Evolutionary conservation across 1,140 invertebrate species (phyloP).

Genomic region (Dolichoris vasculosae): DNA sequence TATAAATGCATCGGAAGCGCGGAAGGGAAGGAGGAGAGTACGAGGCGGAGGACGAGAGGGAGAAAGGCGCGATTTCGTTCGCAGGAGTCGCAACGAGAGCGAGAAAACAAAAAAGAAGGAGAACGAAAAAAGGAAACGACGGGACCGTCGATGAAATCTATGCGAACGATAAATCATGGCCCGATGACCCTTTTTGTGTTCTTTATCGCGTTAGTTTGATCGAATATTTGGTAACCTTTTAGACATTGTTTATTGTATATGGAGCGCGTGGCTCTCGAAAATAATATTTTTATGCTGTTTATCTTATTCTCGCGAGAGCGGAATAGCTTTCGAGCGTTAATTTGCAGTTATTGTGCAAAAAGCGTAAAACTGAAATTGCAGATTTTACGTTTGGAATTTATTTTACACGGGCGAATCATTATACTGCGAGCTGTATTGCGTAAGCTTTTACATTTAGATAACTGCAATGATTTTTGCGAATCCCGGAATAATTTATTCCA

Average conservation of each 20-base stretch:
- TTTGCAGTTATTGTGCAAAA: constrained; percentile 56
- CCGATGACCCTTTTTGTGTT: constrained; percentile 50
- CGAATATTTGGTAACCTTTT: constrained; percentile 53
- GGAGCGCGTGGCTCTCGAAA: not conserved
- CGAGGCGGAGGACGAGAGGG: not conserved
- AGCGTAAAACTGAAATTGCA: constrained; percentile 56
- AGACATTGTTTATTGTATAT: constrained; percentile 53
- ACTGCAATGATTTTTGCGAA: constrained; percentile 51
- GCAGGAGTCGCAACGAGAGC: not conserved
- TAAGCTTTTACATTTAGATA: constrained; percentile 56
- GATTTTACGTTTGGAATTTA: constrained; percentile 54
- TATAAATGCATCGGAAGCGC: constrained; percentile 57
- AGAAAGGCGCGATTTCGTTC: not conserved
- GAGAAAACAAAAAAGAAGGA: constrained; percentile 15
- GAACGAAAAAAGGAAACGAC: constrained; percentile 19
- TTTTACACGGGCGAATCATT: constrained; percentile 55
- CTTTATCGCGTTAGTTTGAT: constrained; percentile 54
- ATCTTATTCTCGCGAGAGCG: constrained; percentile 47
- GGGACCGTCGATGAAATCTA: constrained; percentile 46
- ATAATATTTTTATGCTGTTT: constrained; percentile 50
- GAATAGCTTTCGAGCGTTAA: constrained; percentile 52
- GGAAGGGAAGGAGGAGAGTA: not conserved
- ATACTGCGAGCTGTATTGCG: constrained; percentile 50
- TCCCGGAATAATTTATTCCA: constrained; percentile 48
- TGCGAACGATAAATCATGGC: constrained; percentile 53